Evolutionary conservation across 37 sponge, comb jelly and placozoan genomes (phyloP), one percentile per base, ranked within the genome.

Genomic region (Axinella damicornis): DNA sequence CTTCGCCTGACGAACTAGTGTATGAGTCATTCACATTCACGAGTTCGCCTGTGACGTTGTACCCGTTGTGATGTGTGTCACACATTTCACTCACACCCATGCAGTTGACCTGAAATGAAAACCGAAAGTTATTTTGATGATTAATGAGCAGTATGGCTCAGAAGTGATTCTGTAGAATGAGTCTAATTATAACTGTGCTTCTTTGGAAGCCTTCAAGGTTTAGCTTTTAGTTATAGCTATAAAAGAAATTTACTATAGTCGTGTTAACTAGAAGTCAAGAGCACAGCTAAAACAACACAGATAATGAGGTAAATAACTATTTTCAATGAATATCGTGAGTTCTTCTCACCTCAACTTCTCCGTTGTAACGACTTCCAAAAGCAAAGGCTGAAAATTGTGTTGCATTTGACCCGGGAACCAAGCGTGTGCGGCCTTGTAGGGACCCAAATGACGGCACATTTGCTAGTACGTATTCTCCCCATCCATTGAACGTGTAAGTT

Each of bases 401-500:
- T n/a, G 88, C 88, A 6, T 41, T 16, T 21, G 55, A 32, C 14
- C 53, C 28, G 6, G 28, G 19, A 13, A 71, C 59, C 31, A 76
- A 58, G 12, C 24, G 40, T 17, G 82, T 80, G 11, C 88, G 82
- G 35, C 88, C 81, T 40, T 88, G 88, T 9, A 88, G 18, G 6
- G 30, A 19, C 22, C 53, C 32, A 22, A 14, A 33, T 0, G 5
- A 32, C 0, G 34, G 19, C 21, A 53, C 27, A 60, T 72, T 30
- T 27, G 52, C 57, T 5, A 80, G 64, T 16, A 31, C 63, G 69
- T 83, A 92, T 53, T 78, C 86, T 58, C 93, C 93, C 37, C 76
- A 53, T 46, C 93, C 93, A 84, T 92, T 92, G 78, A 92, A 92
- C 18, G 93, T 92, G 63, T 92, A 92, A 24, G 2, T 22, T 6